Percentiles rank a stretch among this genome's conserved stretches.
These are phyloP conservation scores for Epinephelus lanceolatus DNA, from an alignment of 2,113 vertebrate species.

Conservation along the genomic window DNA sequence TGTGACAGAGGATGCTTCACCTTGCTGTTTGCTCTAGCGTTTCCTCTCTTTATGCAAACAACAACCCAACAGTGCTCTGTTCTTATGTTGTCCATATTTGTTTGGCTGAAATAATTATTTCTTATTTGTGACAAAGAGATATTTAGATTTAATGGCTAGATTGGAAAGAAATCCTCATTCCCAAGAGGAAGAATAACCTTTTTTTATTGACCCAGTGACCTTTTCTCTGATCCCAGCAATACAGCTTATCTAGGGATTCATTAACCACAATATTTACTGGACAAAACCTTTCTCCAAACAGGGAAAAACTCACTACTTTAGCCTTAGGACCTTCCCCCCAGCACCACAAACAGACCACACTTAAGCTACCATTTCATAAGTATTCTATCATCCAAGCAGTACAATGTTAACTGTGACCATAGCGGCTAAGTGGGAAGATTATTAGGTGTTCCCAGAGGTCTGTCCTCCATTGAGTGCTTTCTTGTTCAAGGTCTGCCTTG, in stretches of 20 bases:
- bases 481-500: constrained; percentile 25
- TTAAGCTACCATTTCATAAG: not conserved
- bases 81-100: not conserved
- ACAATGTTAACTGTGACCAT: not conserved
- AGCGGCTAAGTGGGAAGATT: not conserved
- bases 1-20: not conserved
- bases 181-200: not conserved
- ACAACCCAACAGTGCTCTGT: not conserved
- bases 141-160: not conserved
- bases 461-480: not conserved
- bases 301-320: not conserved
- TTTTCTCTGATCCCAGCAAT: not conserved
- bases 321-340: not conserved
- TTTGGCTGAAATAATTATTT: not conserved
- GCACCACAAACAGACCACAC: not conserved
- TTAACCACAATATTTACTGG: not conserved
- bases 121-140: not conserved
- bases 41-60: constrained; percentile 2
- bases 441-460: not conserved
- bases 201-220: not conserved
- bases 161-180: not conserved
- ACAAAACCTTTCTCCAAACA: not conserved
- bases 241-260: not conserved
- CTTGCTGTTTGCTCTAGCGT: not conserved
- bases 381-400: not conserved